Evolutionary conservation across 2,113 vertebrate genomes (phyloP).

Genomic region (Trogon melanurus): DNA sequence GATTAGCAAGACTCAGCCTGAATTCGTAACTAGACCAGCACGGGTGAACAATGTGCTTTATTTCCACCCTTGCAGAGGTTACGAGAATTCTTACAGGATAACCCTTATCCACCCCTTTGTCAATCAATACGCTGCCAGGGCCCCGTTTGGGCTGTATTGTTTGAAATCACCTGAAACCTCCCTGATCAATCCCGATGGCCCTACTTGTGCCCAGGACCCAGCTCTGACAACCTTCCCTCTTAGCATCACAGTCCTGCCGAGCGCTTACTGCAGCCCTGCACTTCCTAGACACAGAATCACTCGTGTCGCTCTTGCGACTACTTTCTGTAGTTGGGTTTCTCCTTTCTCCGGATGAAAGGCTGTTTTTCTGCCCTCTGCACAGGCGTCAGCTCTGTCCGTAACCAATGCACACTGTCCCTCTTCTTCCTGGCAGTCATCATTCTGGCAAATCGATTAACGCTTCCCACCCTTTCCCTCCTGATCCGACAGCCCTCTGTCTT

Average conservation of each 20-base stretch:
- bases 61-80: background rate
- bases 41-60: rapidly evolving
- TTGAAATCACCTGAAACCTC: background rate
- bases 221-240: background rate
- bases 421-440: background rate
- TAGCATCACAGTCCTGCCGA: rapidly evolving
- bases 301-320: background rate
- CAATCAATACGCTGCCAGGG: background rate
- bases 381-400: rapidly evolving
- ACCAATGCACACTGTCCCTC: rapidly evolving
- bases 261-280: background rate
- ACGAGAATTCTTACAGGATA: background rate
- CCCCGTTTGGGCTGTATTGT: background rate
- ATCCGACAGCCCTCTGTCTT: background rate
- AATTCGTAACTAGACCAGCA: background rate
- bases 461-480: background rate
- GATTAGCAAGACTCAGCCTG: background rate
- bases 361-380: background rate
- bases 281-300: background rate
- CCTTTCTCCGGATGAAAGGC: rapidly evolving
- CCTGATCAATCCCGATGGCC: rapidly evolving
- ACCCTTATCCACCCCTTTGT: background rate
- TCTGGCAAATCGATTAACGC: background rate
- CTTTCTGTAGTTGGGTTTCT: background rate
- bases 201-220: background rate